Conservation (phyloP, 2,113 vertebrate genomes). For the Fregata magnificens region DNA sequence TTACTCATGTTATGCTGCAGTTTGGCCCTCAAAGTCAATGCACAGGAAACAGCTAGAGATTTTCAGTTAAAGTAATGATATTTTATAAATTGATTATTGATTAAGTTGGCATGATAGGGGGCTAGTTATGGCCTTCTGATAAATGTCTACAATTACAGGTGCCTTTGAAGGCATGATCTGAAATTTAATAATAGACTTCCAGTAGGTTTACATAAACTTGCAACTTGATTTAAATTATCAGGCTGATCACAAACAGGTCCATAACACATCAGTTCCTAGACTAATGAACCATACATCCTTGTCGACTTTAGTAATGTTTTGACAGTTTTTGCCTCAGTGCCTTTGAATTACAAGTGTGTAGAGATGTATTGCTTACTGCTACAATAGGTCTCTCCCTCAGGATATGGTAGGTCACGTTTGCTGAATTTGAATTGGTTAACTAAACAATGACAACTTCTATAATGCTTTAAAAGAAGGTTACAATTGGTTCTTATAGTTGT, state of each 20-base stretch:
- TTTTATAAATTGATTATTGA: constrained; percentile 60
- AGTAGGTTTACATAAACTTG: constrained; percentile 38
- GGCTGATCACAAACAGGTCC: constrained; percentile 65
- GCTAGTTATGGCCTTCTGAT: neutral
- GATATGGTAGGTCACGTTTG: constrained; percentile 46
- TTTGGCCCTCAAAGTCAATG: neutral
- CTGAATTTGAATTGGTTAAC: constrained; percentile 62
- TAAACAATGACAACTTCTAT: constrained; percentile 31
- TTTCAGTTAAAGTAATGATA: constrained; percentile 35
- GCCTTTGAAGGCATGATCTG: neutral
- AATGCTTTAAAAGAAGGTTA: neutral
- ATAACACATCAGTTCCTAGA: constrained; percentile 63
- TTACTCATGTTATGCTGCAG: neutral
- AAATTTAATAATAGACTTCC: constrained; percentile 55
- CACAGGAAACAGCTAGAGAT: neutral
- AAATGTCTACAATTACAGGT: constrained; percentile 4
- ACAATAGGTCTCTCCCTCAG: constrained; percentile 41
- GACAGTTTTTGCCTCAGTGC: constrained; percentile 74
- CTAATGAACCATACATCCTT: constrained; percentile 74
- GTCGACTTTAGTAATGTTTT: constrained; percentile 70
- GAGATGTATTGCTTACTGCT: constrained; percentile 45
- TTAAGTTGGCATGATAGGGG: neutral
- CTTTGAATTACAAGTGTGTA: constrained; percentile 66
- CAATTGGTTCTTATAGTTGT: neutral
- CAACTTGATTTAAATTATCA: constrained; percentile 70